Evolutionary conservation across 2,113 vertebrate species (phyloP).

Genomic region (Alaudala cheleensis): DNA sequence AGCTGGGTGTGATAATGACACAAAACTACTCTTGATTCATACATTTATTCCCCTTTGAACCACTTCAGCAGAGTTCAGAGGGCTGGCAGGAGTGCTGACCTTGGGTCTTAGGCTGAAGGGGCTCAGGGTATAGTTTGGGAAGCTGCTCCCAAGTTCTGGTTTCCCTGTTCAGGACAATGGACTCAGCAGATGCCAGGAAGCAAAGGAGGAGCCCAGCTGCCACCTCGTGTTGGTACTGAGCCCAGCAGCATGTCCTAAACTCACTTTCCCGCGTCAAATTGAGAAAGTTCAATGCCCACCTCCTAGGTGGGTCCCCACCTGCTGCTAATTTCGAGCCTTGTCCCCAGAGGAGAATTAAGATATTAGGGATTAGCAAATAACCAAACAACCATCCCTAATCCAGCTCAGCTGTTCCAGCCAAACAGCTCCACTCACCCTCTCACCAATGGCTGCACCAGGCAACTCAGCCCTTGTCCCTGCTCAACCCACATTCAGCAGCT

Average conservation of each 20-base stretch:
- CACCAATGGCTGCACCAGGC: neutral
- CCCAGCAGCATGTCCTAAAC: neutral
- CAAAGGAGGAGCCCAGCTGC: neutral
- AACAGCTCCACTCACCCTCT: neutral
- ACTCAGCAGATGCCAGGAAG: fast-evolving
- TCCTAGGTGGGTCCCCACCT: neutral
- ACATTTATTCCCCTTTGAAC: neutral
- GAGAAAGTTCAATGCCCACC: fast-evolving
- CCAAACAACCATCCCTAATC: neutral
- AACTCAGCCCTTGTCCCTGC: fast-evolving
- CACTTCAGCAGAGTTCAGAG: neutral
- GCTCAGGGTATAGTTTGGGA: neutral
- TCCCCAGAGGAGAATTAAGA: neutral
- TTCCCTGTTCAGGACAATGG: neutral
- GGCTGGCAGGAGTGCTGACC: neutral
- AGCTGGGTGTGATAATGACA: neutral
- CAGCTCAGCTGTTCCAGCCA: neutral
- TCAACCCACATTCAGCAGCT: neutral
- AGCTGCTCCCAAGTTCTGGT: neutral
- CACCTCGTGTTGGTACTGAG: neutral
- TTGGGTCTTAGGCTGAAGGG: neutral
- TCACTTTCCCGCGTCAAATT: fast-evolving
- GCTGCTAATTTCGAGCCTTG: fast-evolving
- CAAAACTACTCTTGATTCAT: neutral
- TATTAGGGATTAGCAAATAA: neutral